Conservation (phyloP, 2,113 vertebrate species). For the Pyrgilauda ruficollis region DNA sequence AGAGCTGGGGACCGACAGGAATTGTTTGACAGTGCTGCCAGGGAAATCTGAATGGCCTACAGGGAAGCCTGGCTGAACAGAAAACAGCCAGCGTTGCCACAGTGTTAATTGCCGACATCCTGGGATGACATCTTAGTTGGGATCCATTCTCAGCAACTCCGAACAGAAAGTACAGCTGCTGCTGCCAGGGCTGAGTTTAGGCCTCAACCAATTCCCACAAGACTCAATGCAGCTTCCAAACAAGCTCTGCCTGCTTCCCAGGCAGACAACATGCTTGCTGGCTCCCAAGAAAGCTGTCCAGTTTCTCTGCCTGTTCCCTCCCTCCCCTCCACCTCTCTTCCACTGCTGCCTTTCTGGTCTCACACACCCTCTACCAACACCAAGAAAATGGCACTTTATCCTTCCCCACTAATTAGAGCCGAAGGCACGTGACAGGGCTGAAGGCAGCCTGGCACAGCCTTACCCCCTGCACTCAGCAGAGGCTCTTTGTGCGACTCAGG, state of each 20-base stretch:
- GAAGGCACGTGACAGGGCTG: neutral
- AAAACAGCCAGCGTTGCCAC: conserved; percentile 23
- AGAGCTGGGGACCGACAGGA: conserved; percentile 4
- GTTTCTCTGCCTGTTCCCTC: neutral
- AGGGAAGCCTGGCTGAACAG: conserved; percentile 48
- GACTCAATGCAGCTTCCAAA: conserved; percentile 42
- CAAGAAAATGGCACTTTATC: neutral
- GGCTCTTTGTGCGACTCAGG: neutral
- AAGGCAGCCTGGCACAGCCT: neutral
- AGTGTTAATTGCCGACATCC: conserved; percentile 58
- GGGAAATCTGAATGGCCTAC: conserved; percentile 60
- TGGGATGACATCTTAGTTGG: conserved; percentile 60
- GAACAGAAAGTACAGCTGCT: conserved; percentile 60
- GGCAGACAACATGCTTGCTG: neutral
- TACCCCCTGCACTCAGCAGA: neutral
- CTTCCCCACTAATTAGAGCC: neutral
- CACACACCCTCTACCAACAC: neutral
- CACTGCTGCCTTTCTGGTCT: neutral
- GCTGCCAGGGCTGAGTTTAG: conserved; percentile 56
- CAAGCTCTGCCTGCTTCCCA: conserved; percentile 28
- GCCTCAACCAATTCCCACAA: conserved; percentile 50
- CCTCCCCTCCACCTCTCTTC: neutral
- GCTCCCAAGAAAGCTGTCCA: neutral
- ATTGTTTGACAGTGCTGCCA: conserved; percentile 54
- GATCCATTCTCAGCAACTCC: conserved; percentile 25